Evolutionary conservation across 2,888 invertebrate genomes (phyloP).

Genomic region (Melangyna quadrimaculata): DNA sequence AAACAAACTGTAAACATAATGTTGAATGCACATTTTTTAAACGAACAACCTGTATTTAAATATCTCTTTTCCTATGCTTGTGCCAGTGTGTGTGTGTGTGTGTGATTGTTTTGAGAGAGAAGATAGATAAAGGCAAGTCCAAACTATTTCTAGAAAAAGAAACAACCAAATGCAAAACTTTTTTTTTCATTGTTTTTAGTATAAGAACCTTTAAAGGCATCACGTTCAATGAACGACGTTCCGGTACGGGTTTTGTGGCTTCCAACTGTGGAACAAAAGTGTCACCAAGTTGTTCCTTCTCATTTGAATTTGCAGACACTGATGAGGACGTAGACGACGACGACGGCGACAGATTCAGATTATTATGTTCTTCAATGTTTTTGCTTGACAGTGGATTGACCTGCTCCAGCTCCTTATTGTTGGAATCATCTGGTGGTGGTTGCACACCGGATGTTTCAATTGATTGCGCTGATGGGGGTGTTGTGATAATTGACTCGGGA

Average conservation of each 20-base stretch:
- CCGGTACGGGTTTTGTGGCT: conserved; percentile 76
- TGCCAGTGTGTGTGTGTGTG: background rate
- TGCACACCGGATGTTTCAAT: conserved; percentile 48
- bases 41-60: background rate
- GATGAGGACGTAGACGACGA: background rate
- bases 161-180: conserved; percentile 29
- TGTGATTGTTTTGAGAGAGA: conserved; percentile 4
- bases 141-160: conserved; percentile 29
- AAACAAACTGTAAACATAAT: no score
- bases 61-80: background rate
- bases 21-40: no score
- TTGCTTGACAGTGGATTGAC: conserved; percentile 1
- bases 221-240: conserved; percentile 76
- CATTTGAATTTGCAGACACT: conserved; percentile 76
- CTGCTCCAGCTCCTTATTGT: conserved; percentile 43
- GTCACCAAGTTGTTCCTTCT: conserved; percentile 75
- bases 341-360: conserved; percentile 8
- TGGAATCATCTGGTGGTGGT: conserved; percentile 32
- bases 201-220: conserved; percentile 80
- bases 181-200: background rate
- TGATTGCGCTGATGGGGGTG: conserved; percentile 68
- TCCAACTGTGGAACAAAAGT: conserved; percentile 76
- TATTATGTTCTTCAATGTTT: conserved; percentile 39
- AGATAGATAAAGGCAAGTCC: conserved; percentile 8
- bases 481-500: conserved; percentile 69